Evolutionary conservation across 2,113 vertebrate genomes (phyloP).

Genomic region (Synodontis membranacea): DNA sequence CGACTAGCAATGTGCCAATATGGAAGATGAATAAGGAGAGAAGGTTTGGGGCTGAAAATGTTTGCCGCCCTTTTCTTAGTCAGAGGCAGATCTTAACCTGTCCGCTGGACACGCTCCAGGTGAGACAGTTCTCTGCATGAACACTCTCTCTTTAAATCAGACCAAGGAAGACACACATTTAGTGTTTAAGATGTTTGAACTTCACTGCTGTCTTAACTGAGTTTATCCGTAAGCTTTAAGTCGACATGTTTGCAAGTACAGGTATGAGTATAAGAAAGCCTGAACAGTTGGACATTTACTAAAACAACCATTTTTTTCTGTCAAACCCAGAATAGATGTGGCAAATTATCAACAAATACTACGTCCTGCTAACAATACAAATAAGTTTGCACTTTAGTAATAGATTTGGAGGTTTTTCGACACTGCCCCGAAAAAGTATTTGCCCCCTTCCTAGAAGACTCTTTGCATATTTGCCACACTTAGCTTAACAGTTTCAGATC

Average conservation of each 20-base stretch:
- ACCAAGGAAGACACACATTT: not conserved
- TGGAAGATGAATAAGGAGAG: constrained; percentile 14
- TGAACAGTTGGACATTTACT: not conserved
- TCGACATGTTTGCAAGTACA: not conserved
- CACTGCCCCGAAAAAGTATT: not conserved
- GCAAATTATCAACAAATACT: no score
- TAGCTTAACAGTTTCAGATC: no score
- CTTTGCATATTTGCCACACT: not conserved
- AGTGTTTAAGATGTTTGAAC: not conserved
- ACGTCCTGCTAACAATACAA: no score
- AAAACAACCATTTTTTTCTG: not conserved
- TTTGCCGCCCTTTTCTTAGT: constrained; percentile 24
- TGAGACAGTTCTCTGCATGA: constrained; percentile 26
- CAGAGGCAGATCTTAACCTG: constrained; percentile 50
- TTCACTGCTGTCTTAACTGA: not conserved
- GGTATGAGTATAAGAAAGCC: no score
- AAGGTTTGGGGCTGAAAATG: constrained; percentile 25
- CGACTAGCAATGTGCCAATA: not conserved
- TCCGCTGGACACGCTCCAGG: constrained; percentile 29
- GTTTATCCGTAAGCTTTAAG: not conserved
- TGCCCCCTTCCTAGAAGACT: not conserved
- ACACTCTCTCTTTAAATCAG: not conserved
- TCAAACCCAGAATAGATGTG: no score
- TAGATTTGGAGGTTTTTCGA: not conserved
- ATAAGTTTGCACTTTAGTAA: no score